Percentiles rank a stretch among this genome's conserved stretches.
These are phyloP conservation scores for Vespertilio murinus DNA, from an alignment of 2,797 vertebrate genomes.

Conservation along the genomic window DNA sequence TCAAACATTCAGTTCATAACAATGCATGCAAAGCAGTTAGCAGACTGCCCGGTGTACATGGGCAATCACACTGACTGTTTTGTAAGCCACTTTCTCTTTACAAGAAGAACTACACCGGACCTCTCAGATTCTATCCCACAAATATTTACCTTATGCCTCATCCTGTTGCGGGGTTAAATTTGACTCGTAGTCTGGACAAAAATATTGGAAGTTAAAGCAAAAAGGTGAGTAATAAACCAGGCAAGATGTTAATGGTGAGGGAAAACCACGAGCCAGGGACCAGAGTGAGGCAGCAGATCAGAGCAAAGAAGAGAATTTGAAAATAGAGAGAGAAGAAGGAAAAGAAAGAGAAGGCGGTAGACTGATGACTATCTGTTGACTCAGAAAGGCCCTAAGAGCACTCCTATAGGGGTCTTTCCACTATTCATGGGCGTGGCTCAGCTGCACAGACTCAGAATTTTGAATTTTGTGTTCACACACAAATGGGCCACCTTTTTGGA, in stretches of 20 bases:
- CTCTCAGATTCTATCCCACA: not conserved
- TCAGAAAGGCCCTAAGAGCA: not conserved
- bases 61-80: not conserved
- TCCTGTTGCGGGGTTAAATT: not conserved
- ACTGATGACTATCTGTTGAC: not conserved
- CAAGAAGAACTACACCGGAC: not conserved
- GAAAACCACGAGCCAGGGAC: not conserved
- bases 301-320: not conserved
- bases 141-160: not conserved
- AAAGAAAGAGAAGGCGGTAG: not conserved
- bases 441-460: not conserved
- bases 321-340: not conserved
- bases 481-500: not conserved
- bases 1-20: not conserved
- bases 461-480: not conserved
- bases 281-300: not conserved
- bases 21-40: not conserved
- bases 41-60: not conserved
- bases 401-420: not conserved
- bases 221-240: not conserved
- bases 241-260: not conserved
- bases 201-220: not conserved
- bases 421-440: not conserved
- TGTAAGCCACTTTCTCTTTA: not conserved
- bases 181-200: not conserved